Conservation (phyloP, 2,888 invertebrate species). For the Oxyteleia sp. region DNA sequence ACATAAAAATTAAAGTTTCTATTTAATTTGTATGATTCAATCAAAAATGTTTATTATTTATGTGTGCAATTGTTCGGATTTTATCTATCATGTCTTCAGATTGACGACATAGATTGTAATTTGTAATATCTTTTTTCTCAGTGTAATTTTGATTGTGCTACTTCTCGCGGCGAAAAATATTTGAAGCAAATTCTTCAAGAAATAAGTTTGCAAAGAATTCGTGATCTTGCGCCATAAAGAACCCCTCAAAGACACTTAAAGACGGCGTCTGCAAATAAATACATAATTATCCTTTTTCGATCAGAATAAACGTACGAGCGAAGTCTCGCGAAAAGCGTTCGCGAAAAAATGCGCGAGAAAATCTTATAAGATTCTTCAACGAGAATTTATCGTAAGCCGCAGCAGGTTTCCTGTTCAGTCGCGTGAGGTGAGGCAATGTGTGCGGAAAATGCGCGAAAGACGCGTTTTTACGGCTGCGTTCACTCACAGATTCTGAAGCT, state of each 20-base stretch:
- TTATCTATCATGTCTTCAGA: too few species aligned
- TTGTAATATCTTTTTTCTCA: too few species aligned
- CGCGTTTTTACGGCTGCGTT: conserved; percentile 72
- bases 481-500: conserved; percentile 68
- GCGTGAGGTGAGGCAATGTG: conserved; percentile 69
- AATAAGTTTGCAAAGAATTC: not conserved
- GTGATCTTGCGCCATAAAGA: conserved; percentile 17
- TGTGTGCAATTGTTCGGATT: too few species aligned
- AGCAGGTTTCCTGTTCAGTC: conserved; percentile 71
- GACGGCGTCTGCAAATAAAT: conserved; percentile 44
- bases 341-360: conserved; percentile 59
- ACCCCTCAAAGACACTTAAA: conserved; percentile 21
- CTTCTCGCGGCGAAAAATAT: too few species aligned
- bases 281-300: conserved; percentile 57
- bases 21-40: too few species aligned
- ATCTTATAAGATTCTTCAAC: conserved; percentile 71
- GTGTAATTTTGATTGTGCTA: too few species aligned
- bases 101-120: too few species aligned
- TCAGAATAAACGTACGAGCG: conserved; percentile 43
- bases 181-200: not conserved
- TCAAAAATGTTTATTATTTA: too few species aligned
- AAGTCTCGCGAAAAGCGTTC: conserved; percentile 48
- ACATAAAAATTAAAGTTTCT: too few species aligned
- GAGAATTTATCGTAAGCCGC: conserved; percentile 70
- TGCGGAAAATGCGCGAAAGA: conserved; percentile 71